A percentile compares a stretch with the other conserved stretches of the same genome.
Conservation (phyloP, 1,140 invertebrate genomes). For the Cotesia glomerata region DNA sequence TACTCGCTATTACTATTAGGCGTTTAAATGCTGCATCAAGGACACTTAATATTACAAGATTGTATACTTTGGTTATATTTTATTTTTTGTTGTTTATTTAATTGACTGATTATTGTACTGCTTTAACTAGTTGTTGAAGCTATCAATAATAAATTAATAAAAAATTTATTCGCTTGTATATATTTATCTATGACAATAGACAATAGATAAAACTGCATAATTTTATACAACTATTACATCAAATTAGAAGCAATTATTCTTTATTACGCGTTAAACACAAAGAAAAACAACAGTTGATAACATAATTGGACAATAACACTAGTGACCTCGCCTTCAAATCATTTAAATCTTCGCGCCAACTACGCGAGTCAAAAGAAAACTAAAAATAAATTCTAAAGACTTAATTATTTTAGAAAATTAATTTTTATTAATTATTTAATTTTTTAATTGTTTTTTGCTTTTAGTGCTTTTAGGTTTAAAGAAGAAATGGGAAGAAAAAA, state of each 20-base stretch:
- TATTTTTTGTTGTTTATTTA: not conserved
- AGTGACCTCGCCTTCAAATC: not conserved
- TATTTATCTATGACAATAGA: too few species aligned
- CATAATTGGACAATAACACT: too few species aligned
- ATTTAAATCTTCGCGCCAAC: conserved; percentile 1
- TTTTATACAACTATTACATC: too few species aligned
- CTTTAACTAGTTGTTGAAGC: not conserved
- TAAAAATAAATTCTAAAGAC: too few species aligned
- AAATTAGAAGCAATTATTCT: too few species aligned
- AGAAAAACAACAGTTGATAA: too few species aligned
- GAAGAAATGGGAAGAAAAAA: too few species aligned
- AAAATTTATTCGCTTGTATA: too few species aligned
- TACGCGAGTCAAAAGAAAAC: not conserved
- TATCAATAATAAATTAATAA: not conserved
- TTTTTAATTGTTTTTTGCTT: not conserved
- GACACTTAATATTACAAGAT: not conserved
- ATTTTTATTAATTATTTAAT: not conserved
- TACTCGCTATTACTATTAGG: not conserved
- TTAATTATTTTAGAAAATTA: not conserved
- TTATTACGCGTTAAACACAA: too few species aligned
- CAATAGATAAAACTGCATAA: too few species aligned
- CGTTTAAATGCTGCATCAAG: conserved; percentile 15
- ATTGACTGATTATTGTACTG: not conserved
- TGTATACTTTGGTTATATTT: conserved; percentile 2
- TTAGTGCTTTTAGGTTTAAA: too few species aligned